Conservation (phyloP, 1,140 invertebrate genomes). For the Spodoptera frugiperda region DNA sequence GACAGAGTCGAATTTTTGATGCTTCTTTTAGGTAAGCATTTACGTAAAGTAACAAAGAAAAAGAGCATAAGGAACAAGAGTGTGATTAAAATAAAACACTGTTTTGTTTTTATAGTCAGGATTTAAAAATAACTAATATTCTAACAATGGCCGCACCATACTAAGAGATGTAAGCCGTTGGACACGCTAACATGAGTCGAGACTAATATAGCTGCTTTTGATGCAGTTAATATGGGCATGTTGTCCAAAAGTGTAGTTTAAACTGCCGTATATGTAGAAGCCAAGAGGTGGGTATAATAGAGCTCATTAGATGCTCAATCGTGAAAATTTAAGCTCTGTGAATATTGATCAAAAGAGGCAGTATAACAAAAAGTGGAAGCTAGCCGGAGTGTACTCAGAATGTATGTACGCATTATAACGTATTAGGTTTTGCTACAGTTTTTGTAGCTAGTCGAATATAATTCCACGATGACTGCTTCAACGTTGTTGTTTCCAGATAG, state of each 20-base stretch:
- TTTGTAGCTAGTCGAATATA: slow-evolving; percentile 12
- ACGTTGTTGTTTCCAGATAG: slow-evolving; percentile 41
- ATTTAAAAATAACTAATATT: slow-evolving; percentile 2
- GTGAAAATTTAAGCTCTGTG: slow-evolving; percentile 66
- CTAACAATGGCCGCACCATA: background rate
- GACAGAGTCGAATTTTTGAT: slow-evolving; percentile 19
- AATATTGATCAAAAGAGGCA: slow-evolving; percentile 54
- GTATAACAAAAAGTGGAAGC: slow-evolving; percentile 25
- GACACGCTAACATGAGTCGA: slow-evolving; percentile 20
- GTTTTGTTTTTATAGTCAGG: slow-evolving; percentile 13
- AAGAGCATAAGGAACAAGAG: too few species aligned
- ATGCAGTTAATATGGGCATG: slow-evolving; percentile 13
- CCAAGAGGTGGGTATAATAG: slow-evolving; percentile 55
- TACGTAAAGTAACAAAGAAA: too few species aligned
- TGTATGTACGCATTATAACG: slow-evolving; percentile 15
- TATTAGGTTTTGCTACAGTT: slow-evolving; percentile 38
- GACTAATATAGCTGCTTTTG: slow-evolving; percentile 1
- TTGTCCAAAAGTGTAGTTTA: slow-evolving; percentile 52
- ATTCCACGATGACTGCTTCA: slow-evolving; percentile 33
- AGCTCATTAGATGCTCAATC: slow-evolving; percentile 61
- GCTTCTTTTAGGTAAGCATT: background rate
- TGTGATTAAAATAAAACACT: too few species aligned
- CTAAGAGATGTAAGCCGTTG: background rate
- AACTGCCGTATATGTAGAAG: slow-evolving; percentile 56
- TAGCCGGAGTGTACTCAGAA: background rate